Base-by-base conservation (phyloP, 1,140 invertebrate species). In the Bombus waltoni region DNA sequence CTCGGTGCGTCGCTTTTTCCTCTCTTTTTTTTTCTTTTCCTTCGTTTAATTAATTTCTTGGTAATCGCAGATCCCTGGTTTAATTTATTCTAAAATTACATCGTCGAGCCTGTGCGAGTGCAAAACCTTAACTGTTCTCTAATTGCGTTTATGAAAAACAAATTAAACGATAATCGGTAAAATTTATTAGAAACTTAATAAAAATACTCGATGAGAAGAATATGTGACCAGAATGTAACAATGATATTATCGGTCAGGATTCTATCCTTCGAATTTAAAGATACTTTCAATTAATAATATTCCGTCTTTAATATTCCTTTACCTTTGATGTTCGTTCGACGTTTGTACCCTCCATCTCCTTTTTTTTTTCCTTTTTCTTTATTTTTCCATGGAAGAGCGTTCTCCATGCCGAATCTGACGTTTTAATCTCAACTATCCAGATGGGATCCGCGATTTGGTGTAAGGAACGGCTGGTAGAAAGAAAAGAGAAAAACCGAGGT, bases 361-460 rank as follows among this genome's bases (percentile, higher is more conserved):
- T 71, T 47, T 47, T 35, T 35, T 75, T 66, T 75, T 83, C 86
- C 83, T 79, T 72, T 81, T 73, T 71, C 81, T 81, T 35, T n/a
- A n/a, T 35, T 65, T 47, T 71, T 81, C 88, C 83, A 86, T 85
- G 84, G 80, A 85, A 89, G 87, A 92, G 82, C 71, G 80, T 92
- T 87, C 81, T 87, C 90, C 84, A 68, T 89, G 91, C 90, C 91
- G 88, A 94, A 94, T 93, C 92, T 94, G 94, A 95, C 94, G 90
- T 94, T 94, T 95, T 94, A 94, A 95, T 95, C 94, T 95, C 93
- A 93, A 94, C 93, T 93, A 94, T 93, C 93, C 93, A 95, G 93
- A 95, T 95, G 94, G 91, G 94, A 92, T 94, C 93, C 89, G 88
- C 81, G 91, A 92, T 92, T 92, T 87, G 66, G 76, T 89, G 80